phyloP scores from a whole-genome alignment of 92 coral and sea anemone species.

The Palythoa caribaeorum region DNA sequence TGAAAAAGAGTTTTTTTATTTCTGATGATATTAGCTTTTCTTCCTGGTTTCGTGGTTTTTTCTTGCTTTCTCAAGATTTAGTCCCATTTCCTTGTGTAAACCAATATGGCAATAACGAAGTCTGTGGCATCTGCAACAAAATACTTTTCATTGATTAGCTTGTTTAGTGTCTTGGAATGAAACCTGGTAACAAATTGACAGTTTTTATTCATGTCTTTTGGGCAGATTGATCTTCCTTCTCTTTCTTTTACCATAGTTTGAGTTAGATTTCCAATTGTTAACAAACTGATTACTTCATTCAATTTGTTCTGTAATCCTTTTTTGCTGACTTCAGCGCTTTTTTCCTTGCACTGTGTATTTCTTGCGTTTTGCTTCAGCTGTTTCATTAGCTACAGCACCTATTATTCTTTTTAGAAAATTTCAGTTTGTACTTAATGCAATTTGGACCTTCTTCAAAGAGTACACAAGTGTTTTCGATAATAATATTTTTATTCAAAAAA shows the following conservation, averaged over 20 bases:
- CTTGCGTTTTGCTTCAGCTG: neutral
- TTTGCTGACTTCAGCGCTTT: neutral
- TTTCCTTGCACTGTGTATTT: neutral
- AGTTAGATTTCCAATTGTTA: neutral
- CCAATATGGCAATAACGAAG: neutral
- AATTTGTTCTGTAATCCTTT: neutral
- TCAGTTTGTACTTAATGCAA: neutral
- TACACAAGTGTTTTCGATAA: no score
- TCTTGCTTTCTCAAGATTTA: neutral
- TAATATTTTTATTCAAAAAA: no score
- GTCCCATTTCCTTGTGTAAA: neutral
- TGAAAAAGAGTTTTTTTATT: no score
- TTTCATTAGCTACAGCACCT: neutral
- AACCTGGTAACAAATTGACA: neutral
- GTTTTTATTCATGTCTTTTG: neutral
- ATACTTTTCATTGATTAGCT: neutral
- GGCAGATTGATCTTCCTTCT: neutral
- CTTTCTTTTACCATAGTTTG: neutral
- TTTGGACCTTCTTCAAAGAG: neutral
- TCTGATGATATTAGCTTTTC: neutral
- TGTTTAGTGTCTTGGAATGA: neutral
- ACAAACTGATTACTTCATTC: neutral
- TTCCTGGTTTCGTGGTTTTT: neutral
- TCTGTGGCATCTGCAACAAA: neutral
- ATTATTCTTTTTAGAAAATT: neutral